A percentile compares a stretch with the other conserved stretches of the same genome.
Conservation (phyloP, 2,888 invertebrate species). For the Yponomeuta plumbellus region DNA sequence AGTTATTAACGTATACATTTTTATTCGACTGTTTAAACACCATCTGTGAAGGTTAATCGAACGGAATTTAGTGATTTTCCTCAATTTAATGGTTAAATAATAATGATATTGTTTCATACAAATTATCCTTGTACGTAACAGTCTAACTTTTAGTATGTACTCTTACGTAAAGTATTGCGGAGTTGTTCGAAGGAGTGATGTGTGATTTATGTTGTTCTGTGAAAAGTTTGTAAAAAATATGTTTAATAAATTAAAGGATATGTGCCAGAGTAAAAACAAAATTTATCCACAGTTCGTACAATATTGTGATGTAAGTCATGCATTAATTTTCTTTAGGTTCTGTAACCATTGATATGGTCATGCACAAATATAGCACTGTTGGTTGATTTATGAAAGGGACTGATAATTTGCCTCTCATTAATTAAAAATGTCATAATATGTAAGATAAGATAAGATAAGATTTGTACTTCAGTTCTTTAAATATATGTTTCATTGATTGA, state of each 20-base stretch:
- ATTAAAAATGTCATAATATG: no score
- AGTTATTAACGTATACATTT: constrained; percentile 24
- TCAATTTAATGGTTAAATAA: constrained; percentile 16
- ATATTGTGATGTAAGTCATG: background rate
- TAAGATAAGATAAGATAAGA: no score
- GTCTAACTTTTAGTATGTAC: background rate
- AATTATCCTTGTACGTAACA: background rate
- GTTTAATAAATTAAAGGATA: background rate
- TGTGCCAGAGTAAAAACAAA: background rate
- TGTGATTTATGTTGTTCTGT: background rate
- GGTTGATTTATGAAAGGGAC: no score
- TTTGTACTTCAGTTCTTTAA: no score
- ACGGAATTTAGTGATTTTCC: constrained; percentile 29
- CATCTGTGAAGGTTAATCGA: constrained; percentile 37
- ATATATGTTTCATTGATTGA: no score
- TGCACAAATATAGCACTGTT: no score
- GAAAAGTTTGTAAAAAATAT: background rate
- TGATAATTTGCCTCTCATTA: no score
- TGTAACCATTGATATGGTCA: no score
- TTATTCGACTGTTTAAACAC: constrained; percentile 43
- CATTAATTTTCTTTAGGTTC: background rate
- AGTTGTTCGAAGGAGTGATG: background rate
- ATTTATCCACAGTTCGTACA: background rate
- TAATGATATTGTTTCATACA: background rate
- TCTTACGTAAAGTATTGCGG: background rate